These are phyloP conservation scores for Boloria euphrosyne DNA, from an alignment of 2,888 invertebrate species.

Conservation along the genomic window DNA sequence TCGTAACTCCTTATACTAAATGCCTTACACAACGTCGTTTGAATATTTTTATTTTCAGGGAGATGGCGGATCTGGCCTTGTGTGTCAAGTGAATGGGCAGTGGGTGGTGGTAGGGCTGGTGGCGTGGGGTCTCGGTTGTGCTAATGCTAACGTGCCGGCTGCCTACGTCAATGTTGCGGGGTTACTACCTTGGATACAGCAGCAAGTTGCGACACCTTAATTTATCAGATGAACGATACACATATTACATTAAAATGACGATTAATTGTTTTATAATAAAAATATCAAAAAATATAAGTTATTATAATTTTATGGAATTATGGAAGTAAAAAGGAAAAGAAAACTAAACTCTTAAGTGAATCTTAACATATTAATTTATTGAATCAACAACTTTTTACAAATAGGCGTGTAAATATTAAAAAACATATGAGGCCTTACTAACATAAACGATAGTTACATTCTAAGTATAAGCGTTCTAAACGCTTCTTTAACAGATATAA, in stretches of 20 bases:
- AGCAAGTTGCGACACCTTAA: slow-evolving; percentile 65
- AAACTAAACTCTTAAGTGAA: slow-evolving; percentile 46
- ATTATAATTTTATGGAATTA: neutral
- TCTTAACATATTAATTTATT: slow-evolving; percentile 79
- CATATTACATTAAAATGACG: too few species aligned
- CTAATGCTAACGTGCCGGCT: slow-evolving; percentile 86
- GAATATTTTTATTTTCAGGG: slow-evolving; percentile 73
- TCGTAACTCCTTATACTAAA: too few species aligned
- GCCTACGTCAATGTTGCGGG: slow-evolving; percentile 89
- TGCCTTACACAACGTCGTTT: too few species aligned
- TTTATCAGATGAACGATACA: neutral
- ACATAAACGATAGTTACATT: slow-evolving; percentile 62
- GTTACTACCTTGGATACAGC: slow-evolving; percentile 86
- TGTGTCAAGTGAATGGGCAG: slow-evolving; percentile 82
- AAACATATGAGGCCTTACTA: slow-evolving; percentile 71
- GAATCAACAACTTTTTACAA: slow-evolving; percentile 77
- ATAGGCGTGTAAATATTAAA: slow-evolving; percentile 78
- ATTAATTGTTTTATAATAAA: too few species aligned
- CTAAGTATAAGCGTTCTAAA: slow-evolving; percentile 73
- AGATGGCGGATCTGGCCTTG: slow-evolving; percentile 88
- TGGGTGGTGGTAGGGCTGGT: slow-evolving; percentile 86
- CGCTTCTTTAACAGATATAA: slow-evolving; percentile 72
- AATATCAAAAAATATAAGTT: neutral
- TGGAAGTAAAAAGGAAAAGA: slow-evolving; percentile 10
- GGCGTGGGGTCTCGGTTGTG: slow-evolving; percentile 89